Percentiles rank a stretch among this genome's conserved stretches.
Evolutionary conservation across 2,113 vertebrate species (phyloP).

Genomic region (Xiphophorus couchianus): DNA sequence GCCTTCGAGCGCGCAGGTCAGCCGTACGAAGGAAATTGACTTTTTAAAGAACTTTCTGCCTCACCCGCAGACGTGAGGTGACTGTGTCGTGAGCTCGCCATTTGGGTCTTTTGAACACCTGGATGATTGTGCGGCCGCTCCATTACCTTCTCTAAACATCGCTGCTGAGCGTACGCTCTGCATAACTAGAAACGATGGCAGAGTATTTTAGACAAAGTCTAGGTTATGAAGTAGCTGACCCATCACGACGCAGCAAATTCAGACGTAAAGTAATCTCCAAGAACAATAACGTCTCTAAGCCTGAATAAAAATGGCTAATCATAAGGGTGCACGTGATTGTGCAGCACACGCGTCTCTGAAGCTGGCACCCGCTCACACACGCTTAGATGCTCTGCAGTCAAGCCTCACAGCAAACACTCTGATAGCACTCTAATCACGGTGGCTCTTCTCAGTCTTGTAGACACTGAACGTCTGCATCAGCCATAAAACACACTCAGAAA

Average conservation of each 20-base stretch:
- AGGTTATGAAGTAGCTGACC: slow-evolving; percentile 26
- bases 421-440: slow-evolving; percentile 4
- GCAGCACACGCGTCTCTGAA: neutral
- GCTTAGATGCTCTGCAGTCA: slow-evolving; percentile 13
- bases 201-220: slow-evolving; percentile 18
- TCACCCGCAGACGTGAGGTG: neutral
- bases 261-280: slow-evolving; percentile 1
- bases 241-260: slow-evolving; percentile 19
- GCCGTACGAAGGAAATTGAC: neutral
- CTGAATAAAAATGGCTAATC: slow-evolving; percentile 1
- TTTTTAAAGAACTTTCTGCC: slow-evolving; percentile 1
- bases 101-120: neutral
- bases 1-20: neutral
- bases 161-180: neutral
- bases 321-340: slow-evolving; percentile 6
- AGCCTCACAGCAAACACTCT: slow-evolving; percentile 22
- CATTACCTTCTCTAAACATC: neutral
- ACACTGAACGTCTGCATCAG: slow-evolving; percentile 37
- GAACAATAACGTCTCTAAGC: neutral
- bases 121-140: neutral
- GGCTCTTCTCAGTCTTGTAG: slow-evolving; percentile 1
- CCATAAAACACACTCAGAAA: slow-evolving; percentile 47
- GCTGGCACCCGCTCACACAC: neutral
- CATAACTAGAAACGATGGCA: slow-evolving; percentile 23
- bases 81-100: neutral